Evolutionary conservation across 2,888 invertebrate species (phyloP).

Genomic region (Clostera curtula): DNA sequence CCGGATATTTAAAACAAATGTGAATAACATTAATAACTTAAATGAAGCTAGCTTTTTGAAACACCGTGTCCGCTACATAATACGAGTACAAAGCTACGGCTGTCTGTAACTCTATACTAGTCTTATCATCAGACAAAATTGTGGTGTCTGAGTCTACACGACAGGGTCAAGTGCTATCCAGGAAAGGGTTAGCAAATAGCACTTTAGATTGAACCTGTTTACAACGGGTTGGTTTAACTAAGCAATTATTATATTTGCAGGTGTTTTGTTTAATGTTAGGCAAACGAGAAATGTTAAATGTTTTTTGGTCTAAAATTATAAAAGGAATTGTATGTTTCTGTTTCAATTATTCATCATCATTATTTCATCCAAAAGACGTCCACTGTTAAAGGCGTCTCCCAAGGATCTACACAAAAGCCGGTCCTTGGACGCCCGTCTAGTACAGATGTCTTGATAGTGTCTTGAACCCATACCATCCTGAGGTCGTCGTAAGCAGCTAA

Average conservation of each 20-base stretch:
- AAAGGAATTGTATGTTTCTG: too few relatives aligned
- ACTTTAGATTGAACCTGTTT: slow-evolving; percentile 17
- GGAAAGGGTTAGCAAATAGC: slow-evolving; percentile 21
- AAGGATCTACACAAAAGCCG: too few relatives aligned
- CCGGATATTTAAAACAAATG: too few relatives aligned
- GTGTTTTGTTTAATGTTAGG: neutral
- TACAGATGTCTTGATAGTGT: too few relatives aligned
- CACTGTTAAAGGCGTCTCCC: too few relatives aligned
- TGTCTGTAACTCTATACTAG: slow-evolving; percentile 54
- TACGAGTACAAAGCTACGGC: slow-evolving; percentile 45
- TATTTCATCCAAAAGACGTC: too few relatives aligned
- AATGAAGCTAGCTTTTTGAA: too few relatives aligned
- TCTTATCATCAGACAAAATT: slow-evolving; percentile 57
- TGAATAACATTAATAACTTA: too few relatives aligned
- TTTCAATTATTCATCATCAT: too few relatives aligned
- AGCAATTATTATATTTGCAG: slow-evolving; percentile 6
- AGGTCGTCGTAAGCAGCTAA: too few relatives aligned
- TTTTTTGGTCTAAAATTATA: slow-evolving; percentile 2
- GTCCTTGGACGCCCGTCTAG: too few relatives aligned
- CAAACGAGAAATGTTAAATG: neutral
- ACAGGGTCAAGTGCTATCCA: slow-evolving; percentile 49
- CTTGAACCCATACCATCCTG: too few relatives aligned
- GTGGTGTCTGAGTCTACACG: slow-evolving; percentile 37
- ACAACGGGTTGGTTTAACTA: slow-evolving; percentile 8
- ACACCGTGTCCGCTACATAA: slow-evolving; percentile 11